These are phyloP conservation scores for Passer montanus DNA, from an alignment of 2,113 vertebrate species.

Conservation along the genomic window DNA sequence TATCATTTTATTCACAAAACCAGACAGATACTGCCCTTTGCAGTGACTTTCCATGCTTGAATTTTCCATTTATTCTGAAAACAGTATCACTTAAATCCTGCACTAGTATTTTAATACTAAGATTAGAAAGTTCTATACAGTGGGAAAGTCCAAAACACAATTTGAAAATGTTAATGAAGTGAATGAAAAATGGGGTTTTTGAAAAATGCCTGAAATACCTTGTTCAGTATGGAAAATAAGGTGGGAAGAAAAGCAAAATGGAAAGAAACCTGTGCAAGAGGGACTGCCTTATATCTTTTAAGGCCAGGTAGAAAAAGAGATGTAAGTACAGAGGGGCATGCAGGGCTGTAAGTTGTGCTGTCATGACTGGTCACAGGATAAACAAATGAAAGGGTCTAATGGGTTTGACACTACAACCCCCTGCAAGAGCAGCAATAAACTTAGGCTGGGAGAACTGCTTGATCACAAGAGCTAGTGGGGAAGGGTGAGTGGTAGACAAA, in stretches of 20 bases:
- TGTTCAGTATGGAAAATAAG: background rate
- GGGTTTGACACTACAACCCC: background rate
- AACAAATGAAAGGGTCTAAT: background rate
- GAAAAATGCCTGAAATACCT: background rate
- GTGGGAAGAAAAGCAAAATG: background rate
- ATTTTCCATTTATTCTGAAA: background rate
- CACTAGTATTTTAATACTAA: background rate
- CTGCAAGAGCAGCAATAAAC: background rate
- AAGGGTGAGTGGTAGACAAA: background rate
- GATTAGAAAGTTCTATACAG: background rate
- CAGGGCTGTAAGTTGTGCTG: background rate
- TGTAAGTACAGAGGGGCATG: background rate
- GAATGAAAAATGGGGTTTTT: background rate
- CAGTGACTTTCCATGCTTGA: background rate
- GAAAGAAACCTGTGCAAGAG: background rate
- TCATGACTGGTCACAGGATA: background rate
- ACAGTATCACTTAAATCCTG: background rate
- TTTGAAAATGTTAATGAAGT: background rate
- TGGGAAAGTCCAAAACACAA: background rate
- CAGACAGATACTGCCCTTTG: background rate
- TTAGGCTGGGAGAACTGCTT: background rate
- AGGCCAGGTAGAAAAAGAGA: background rate
- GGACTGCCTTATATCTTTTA: background rate
- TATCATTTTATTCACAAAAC: background rate
- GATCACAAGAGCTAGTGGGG: background rate